These are phyloP conservation scores for Punctoribates punctum DNA, from an alignment of 2,888 invertebrate genomes.

Conservation along the genomic window DNA sequence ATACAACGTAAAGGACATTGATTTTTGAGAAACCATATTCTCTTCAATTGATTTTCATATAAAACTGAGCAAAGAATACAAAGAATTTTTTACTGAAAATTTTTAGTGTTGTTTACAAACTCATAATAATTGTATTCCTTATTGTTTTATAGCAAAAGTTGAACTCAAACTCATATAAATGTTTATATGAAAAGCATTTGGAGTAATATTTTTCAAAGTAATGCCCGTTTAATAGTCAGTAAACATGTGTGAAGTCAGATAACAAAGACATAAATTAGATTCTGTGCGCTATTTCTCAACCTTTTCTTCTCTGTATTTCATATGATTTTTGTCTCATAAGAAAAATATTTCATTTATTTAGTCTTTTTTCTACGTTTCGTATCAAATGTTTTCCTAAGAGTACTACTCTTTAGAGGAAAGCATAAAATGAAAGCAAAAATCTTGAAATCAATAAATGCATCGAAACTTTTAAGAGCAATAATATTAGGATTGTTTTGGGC, in stretches of 20 bases:
- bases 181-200: no score
- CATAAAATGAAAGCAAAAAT: not conserved
- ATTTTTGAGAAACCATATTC: not conserved
- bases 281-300: not conserved
- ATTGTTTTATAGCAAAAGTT: not conserved
- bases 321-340: conserved; percentile 4
- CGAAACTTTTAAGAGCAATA: conserved; percentile 11
- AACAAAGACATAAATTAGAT: conserved; percentile 18
- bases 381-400: conserved; percentile 7
- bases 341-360: conserved; percentile 9
- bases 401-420: conserved; percentile 2
- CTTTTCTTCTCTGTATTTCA: not conserved
- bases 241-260: conserved; percentile 27
- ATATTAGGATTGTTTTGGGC: not conserved
- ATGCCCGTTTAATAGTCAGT: not conserved
- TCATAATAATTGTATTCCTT: conserved; percentile 7
- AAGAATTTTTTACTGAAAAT: not conserved
- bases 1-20: not conserved
- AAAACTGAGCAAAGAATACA: not conserved
- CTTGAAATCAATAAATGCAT: conserved; percentile 22
- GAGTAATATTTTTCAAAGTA: no score
- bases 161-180: no score
- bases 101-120: not conserved
- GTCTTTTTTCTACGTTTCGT: not conserved
- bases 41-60: not conserved